phyloP scores from a whole-genome alignment of 2,797 vertebrate genomes.

The Epinephelus coioides region DNA sequence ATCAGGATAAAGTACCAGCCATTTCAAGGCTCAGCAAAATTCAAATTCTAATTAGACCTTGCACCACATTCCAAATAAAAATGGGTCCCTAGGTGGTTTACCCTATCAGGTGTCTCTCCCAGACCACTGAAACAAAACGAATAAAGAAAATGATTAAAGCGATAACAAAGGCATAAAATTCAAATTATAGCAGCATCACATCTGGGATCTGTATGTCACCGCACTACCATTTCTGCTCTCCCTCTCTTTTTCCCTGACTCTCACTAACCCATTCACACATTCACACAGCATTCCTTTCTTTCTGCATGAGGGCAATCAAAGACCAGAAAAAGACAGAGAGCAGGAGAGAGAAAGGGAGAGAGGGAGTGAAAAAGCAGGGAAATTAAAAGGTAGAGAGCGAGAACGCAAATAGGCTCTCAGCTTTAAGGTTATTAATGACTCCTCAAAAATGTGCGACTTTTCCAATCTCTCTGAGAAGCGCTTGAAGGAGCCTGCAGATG shows the following conservation, averaged over 20 bases:
- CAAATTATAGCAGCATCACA: constrained; percentile 99
- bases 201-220: constrained; percentile 98
- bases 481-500: constrained; percentile 99
- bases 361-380: constrained; percentile 80
- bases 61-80: constrained; percentile 99
- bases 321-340: constrained; percentile 76
- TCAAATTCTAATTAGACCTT: constrained; percentile 99
- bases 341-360: constrained; percentile 83
- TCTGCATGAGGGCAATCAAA: constrained; percentile 88
- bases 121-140: constrained; percentile 98
- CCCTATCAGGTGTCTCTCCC: constrained; percentile 98
- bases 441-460: constrained; percentile 99
- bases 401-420: constrained; percentile 99
- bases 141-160: constrained; percentile 99
- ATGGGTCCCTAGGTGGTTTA: constrained; percentile 98
- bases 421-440: constrained; percentile 99
- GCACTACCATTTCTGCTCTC: constrained; percentile 84
- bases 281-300: constrained; percentile 82
- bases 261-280: constrained; percentile 37
- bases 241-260: constrained; percentile 64
- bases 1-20: constrained; percentile 99
- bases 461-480: constrained; percentile 99
- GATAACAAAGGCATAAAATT: constrained; percentile 99
- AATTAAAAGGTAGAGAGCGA: constrained; percentile 99
- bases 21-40: constrained; percentile 99